A percentile compares a stretch with the other conserved stretches of the same genome.
phyloP scores from a whole-genome alignment of 1,140 invertebrate species.

The Drosophila truncata region DNA sequence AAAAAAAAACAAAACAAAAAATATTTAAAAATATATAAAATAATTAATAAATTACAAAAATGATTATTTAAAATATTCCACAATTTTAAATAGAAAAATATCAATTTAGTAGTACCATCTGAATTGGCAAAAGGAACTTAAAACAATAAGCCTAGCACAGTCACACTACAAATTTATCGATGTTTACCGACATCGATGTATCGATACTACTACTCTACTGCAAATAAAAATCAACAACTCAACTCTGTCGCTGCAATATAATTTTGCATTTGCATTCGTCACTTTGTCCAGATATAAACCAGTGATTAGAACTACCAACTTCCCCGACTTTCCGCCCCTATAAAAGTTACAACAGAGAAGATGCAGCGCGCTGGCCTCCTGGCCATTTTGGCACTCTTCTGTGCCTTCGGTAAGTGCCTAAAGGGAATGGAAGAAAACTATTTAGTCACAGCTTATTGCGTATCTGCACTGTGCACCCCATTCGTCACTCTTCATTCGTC shows the following conservation, averaged over 20 bases:
- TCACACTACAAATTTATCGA: slow-evolving; percentile 5
- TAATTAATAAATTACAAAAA: too few species aligned
- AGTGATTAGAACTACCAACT: neutral
- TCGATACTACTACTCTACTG: too few species aligned
- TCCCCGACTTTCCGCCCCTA: neutral
- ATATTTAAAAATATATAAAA: too few species aligned
- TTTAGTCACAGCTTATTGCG: slow-evolving; percentile 42
- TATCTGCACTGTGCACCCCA: slow-evolving; percentile 21
- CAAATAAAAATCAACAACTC: slow-evolving; percentile 16
- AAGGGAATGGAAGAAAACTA: slow-evolving; percentile 12
- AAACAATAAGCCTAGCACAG: neutral
- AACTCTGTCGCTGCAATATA: slow-evolving; percentile 12
- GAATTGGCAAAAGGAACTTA: too few species aligned
- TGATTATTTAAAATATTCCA: too few species aligned
- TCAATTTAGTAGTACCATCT: too few species aligned
- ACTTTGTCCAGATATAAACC: slow-evolving; percentile 15
- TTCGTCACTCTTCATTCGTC: slow-evolving; percentile 7
- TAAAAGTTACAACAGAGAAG: slow-evolving; percentile 16
- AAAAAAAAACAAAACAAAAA: too few species aligned
- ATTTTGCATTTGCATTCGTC: slow-evolving; percentile 28
- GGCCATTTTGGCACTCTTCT: slow-evolving; percentile 73
- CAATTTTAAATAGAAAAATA: neutral
- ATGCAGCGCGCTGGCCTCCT: slow-evolving; percentile 71
- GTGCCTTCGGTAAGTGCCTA: slow-evolving; percentile 65
- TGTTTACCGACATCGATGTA: too few species aligned